Conservation (phyloP, 2,888 invertebrate species). For the Drosophila ezoana region DNA sequence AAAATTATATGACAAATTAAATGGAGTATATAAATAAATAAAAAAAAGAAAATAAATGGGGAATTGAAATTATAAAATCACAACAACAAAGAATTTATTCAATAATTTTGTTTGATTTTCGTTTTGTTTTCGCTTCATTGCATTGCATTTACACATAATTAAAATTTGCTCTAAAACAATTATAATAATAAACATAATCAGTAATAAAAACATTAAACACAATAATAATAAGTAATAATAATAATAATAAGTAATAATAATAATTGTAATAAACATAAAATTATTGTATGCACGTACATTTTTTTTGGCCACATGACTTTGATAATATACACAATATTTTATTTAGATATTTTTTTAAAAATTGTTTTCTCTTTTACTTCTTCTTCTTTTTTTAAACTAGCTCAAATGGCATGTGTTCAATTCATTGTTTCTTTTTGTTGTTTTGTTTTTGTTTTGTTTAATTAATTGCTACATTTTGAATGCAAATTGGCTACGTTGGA, state of each 20-base stretch:
- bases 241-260: background rate
- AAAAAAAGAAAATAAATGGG: conserved; percentile 19
- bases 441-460: conserved; percentile 11
- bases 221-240: conserved; percentile 40
- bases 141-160: conserved; percentile 25
- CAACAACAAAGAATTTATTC: conserved; percentile 70
- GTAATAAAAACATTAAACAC: conserved; percentile 65
- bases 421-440: conserved; percentile 3
- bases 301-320: conserved; percentile 28
- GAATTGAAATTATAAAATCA: conserved; percentile 57
- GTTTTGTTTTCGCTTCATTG: conserved; percentile 16
- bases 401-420: conserved; percentile 37
- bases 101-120: conserved; percentile 45
- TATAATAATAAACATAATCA: conserved; percentile 53
- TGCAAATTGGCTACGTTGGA: conserved; percentile 58
- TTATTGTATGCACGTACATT: conserved; percentile 36
- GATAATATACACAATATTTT: conserved; percentile 28
- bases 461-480: conserved; percentile 46
- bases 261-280: conserved; percentile 44
- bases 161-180: conserved; percentile 62
- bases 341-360: background rate
- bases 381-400: conserved; percentile 10
- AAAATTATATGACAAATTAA: conserved; percentile 22
- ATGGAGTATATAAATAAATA: background rate
- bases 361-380: conserved; percentile 1